A percentile compares a stretch with the other conserved stretches of the same genome.
Evolutionary conservation across 2,113 vertebrate genomes (phyloP).

Genomic region (Proterorhinus semilunaris): DNA sequence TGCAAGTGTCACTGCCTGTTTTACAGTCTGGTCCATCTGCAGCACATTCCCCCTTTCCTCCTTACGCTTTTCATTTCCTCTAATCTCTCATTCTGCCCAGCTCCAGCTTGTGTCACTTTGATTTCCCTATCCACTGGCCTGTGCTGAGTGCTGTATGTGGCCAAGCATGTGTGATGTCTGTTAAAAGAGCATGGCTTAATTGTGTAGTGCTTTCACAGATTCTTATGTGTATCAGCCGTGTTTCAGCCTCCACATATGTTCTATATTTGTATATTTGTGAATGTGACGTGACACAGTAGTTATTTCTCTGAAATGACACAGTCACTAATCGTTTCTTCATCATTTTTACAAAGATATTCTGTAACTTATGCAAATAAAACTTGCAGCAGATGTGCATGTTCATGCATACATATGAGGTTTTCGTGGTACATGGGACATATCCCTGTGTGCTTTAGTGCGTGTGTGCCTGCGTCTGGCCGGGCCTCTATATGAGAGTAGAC

Average conservation of each 20-base stretch:
- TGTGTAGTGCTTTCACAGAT: conserved; percentile 63
- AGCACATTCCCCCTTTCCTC: conserved; percentile 69
- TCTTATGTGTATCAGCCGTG: background rate
- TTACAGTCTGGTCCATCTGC: conserved; percentile 67
- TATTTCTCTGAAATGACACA: background rate
- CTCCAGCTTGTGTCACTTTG: conserved; percentile 79
- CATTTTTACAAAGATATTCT: background rate
- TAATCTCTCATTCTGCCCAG: conserved; percentile 69
- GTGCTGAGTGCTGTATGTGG: conserved; percentile 48
- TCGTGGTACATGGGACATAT: conserved; percentile 20
- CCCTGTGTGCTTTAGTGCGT: conserved; percentile 10
- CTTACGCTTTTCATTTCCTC: conserved; percentile 75
- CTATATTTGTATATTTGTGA: background rate
- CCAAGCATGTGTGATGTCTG: conserved; percentile 49
- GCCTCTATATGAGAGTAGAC: conserved; percentile 77
- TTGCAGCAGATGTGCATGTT: conserved; percentile 5
- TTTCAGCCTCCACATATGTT: background rate
- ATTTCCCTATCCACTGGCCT: conserved; percentile 80
- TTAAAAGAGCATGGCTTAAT: conserved; percentile 68
- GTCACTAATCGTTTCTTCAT: background rate
- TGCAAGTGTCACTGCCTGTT: conserved; percentile 52
- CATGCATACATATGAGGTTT: conserved; percentile 32
- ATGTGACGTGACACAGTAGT: background rate
- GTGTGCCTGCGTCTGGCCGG: conserved; percentile 50
- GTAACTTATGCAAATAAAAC: background rate